Conservation (phyloP, 35 echinoderm and acorn worm species). For the Acanthaster planci region DNA sequence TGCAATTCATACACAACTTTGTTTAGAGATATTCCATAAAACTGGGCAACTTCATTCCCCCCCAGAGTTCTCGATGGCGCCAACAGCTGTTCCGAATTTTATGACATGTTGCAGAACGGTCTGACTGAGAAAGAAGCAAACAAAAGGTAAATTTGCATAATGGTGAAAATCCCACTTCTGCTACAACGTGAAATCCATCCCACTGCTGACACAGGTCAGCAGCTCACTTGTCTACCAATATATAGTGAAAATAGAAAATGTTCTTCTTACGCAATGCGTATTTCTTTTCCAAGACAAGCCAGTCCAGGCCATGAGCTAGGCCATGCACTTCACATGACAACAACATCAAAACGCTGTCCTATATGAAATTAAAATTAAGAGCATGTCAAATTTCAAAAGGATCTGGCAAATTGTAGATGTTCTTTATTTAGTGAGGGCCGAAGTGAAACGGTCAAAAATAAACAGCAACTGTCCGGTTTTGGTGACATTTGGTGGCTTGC, state of each 20-base stretch:
- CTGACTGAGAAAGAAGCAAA: conserved; percentile 27
- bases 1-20: too few species aligned
- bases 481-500: not conserved
- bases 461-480: not conserved
- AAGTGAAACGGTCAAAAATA: too few species aligned
- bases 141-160: conserved; percentile 16
- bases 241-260: not conserved
- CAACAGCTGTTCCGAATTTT: conserved; percentile 47
- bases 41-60: not conserved
- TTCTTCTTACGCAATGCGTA: not conserved
- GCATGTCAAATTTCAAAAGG: too few species aligned
- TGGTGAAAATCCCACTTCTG: not conserved
- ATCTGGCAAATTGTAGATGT: too few species aligned
- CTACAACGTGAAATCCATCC: not conserved
- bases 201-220: not conserved
- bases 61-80: conserved; percentile 48
- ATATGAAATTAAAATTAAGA: too few species aligned
- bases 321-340: too few species aligned
- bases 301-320: too few species aligned
- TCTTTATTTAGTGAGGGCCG: too few species aligned
- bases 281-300: too few species aligned
- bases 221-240: not conserved
- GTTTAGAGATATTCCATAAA: not conserved
- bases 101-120: conserved; percentile 28
- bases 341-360: too few species aligned